phyloP scores from a whole-genome alignment of 2,888 invertebrate genomes.

The Ophonus ardosiacus region DNA sequence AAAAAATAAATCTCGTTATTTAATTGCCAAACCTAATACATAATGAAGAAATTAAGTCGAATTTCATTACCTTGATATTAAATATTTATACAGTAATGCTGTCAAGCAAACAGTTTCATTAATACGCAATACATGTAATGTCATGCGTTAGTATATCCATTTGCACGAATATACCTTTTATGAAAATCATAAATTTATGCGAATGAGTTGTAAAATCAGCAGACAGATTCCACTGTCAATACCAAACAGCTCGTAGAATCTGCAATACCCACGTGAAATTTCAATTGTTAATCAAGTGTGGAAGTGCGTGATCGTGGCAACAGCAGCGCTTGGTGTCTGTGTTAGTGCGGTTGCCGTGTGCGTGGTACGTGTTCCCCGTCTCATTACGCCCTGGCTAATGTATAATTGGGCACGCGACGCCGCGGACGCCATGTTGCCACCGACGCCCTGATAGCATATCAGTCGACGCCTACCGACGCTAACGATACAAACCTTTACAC shows the following conservation, averaged over 20 bases:
- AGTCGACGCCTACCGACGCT: slow-evolving; percentile 70
- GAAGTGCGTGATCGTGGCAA: slow-evolving; percentile 13
- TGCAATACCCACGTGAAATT: slow-evolving; percentile 27
- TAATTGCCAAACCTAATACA: too few relatives aligned
- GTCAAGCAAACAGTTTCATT: too few relatives aligned
- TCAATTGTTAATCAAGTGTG: slow-evolving; percentile 45
- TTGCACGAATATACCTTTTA: too few relatives aligned
- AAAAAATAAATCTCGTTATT: too few relatives aligned
- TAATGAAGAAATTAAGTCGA: too few relatives aligned
- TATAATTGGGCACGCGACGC: slow-evolving; percentile 70
- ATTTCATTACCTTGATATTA: too few relatives aligned
- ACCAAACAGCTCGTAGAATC: slow-evolving; percentile 22
- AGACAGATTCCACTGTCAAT: too few relatives aligned
- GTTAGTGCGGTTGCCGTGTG: slow-evolving; percentile 24
- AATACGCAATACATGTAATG: too few relatives aligned
- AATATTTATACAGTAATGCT: too few relatives aligned
- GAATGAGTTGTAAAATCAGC: too few relatives aligned
- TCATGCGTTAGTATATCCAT: too few relatives aligned
- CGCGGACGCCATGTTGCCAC: slow-evolving; percentile 69
- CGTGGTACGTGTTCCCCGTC: slow-evolving; percentile 36
- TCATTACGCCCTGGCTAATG: slow-evolving; percentile 59
- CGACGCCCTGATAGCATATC: slow-evolving; percentile 72
- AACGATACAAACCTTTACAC: slow-evolving; percentile 49
- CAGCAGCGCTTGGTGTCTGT: not conserved
- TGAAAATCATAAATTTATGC: too few relatives aligned